A percentile compares a stretch with the other conserved stretches of the same genome.
Evolutionary conservation across 2,797 vertebrate species (phyloP).

Genomic region (Chelon auratus): DNA sequence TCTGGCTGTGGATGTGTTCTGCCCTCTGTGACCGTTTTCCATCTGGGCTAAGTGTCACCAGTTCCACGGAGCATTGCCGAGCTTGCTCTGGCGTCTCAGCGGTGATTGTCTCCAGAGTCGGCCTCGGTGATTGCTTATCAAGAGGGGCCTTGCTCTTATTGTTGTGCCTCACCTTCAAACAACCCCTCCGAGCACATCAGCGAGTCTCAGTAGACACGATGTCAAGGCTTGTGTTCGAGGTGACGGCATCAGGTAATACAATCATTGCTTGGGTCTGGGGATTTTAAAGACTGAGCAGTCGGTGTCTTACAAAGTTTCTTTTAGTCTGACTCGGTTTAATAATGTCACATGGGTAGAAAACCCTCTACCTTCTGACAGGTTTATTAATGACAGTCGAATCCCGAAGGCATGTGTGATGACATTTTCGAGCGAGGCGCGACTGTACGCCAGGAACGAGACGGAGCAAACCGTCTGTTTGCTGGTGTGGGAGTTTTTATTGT

Average conservation of each 20-base stretch:
- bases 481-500: conserved; percentile 50
- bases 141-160: conserved; percentile 37
- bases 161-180: conserved; percentile 54
- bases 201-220: conserved; percentile 11
- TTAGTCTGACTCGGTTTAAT: neutral
- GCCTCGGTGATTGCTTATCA: conserved; percentile 57
- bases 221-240: conserved; percentile 14
- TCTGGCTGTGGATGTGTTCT: conserved; percentile 42
- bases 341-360: neutral
- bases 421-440: conserved; percentile 19
- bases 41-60: conserved; percentile 52
- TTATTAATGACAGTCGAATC: conserved; percentile 28
- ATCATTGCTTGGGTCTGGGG: conserved; percentile 18
- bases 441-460: neutral
- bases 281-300: conserved; percentile 10
- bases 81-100: conserved; percentile 33
- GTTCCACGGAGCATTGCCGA: conserved; percentile 46
- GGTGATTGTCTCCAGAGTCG: conserved; percentile 48
- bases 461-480: conserved; percentile 5
- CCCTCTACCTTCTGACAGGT: neutral
- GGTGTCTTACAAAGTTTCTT: neutral
- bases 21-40: conserved; percentile 52
- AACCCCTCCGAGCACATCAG: conserved; percentile 19
- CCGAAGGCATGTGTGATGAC: neutral
- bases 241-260: neutral